Evolutionary conservation across 2,113 vertebrate species (phyloP), one percentile per base, ranked within the genome.

Genomic region (Aplodontia rufa): DNA sequence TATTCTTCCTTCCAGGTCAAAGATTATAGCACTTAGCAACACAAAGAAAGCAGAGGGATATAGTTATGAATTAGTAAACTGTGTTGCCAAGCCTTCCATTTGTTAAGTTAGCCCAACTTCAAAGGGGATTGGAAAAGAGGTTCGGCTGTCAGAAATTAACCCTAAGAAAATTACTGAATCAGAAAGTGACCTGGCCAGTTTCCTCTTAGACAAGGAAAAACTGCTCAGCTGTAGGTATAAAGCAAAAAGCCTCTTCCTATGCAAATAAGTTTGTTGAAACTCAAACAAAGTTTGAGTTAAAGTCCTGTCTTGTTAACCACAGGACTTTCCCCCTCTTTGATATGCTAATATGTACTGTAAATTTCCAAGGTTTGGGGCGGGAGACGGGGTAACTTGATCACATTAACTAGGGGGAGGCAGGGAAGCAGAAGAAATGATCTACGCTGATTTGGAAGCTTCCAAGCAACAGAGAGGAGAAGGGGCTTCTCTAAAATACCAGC

Each of bases 1-100:
- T 37, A 95, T 95, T 97, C 96, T 97, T 97, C 97, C 98, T 97
- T 97, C 97, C 95, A 96, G 98, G 97, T 8, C 96, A 96, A 80
- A 97, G 94, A 98, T 96, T 95, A 92, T 28, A 94, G 86, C 96
- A 96, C 95, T 96, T 94, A 90, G 96, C 28, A 42, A 96, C 47
- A 97, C 95, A 97, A 97, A 97, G 96, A 83, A 72, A 87, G 90
- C 86, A 47, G 76, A 81, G 93, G 91, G 91, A 80, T 49, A 87
- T 22, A 79, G 91, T 90, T 97, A 96, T 96, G 96, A 97, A 96
- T 94, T 95, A 95, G 88, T 92, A 91, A 94, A 91, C 93, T 76
- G 94, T 71, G 90, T 35, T 81, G 94, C 95, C 93, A 91, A 94
- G 53, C 60, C 82, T 81, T 76, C 91, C 89, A 92, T 87, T 97